Percentiles rank a stretch among this genome's conserved stretches.
phyloP scores from a whole-genome alignment of 2,113 vertebrate genomes.

The Lamprologus tigripictilis region DNA sequence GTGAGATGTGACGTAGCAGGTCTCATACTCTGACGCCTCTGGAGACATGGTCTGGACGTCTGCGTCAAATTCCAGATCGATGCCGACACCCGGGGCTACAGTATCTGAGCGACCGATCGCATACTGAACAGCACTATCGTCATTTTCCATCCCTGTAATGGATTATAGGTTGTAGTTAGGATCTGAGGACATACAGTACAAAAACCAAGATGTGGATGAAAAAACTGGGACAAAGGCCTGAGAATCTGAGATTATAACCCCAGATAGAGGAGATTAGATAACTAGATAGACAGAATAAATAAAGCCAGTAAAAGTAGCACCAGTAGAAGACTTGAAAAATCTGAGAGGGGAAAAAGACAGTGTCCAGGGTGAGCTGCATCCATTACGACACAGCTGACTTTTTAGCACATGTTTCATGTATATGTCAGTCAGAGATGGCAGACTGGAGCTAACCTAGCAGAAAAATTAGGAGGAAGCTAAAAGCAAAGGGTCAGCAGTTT shows the following conservation, averaged over 20 bases:
- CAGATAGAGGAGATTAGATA: not conserved
- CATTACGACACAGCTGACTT: not conserved
- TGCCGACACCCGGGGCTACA: slow-evolving; percentile 91
- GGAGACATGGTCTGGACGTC: slow-evolving; percentile 98
- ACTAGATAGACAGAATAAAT: not conserved
- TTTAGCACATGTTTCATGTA: rapidly evolving
- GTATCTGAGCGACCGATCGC: slow-evolving; percentile 95
- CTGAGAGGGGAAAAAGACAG: not conserved
- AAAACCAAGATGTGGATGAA: not conserved
- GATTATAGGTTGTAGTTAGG: not conserved
- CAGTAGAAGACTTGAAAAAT: not conserved
- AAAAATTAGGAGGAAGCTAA: not conserved
- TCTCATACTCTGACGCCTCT: slow-evolving; percentile 95
- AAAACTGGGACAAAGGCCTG: rapidly evolving
- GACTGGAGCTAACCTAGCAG: not conserved
- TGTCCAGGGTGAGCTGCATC: not conserved
- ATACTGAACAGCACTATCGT: slow-evolving; percentile 93
- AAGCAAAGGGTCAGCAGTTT: not conserved
- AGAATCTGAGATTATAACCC: not conserved
- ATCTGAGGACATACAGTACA: not conserved
- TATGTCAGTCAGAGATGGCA: not conserved
- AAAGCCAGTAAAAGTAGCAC: not conserved
- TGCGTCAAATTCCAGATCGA: slow-evolving; percentile 94
- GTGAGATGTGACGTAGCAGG: slow-evolving; percentile 96
- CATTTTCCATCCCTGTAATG: slow-evolving; percentile 90